Conservation (phyloP, 1,140 invertebrate species). For the Pseudomyrmex concolor region DNA sequence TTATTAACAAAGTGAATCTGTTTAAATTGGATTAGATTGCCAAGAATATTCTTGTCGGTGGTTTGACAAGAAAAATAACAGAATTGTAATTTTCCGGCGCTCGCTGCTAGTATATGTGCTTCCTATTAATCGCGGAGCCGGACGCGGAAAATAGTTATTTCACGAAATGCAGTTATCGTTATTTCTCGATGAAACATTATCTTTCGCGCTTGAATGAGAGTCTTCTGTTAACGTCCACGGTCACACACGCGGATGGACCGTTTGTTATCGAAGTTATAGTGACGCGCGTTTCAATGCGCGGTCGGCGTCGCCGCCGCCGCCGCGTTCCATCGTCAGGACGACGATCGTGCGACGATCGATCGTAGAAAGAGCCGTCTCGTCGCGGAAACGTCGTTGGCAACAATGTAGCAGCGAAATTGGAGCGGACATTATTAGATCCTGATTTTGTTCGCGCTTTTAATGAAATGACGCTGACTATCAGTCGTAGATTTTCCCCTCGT, state of each 20-base stretch:
- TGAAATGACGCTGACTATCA: slow-evolving; percentile 27
- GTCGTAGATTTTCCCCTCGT: slow-evolving; percentile 26
- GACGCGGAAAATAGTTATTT: slow-evolving; percentile 18
- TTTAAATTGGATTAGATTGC: not conserved
- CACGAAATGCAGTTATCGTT: slow-evolving; percentile 45
- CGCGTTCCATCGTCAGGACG: slow-evolving; percentile 32
- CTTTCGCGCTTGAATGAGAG: slow-evolving; percentile 52
- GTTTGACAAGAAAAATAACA: not conserved
- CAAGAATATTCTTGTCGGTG: not conserved
- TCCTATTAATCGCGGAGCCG: slow-evolving; percentile 1
- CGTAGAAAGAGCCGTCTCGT: slow-evolving; percentile 56
- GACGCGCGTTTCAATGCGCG: slow-evolving; percentile 52
- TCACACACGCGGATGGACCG: slow-evolving; percentile 48
- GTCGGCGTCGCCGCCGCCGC: slow-evolving; percentile 15
- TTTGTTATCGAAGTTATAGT: slow-evolving; percentile 54
- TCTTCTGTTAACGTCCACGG: slow-evolving; percentile 34
- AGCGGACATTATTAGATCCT: slow-evolving; percentile 54
- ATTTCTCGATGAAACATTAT: slow-evolving; percentile 53
- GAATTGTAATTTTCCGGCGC: slow-evolving; percentile 1
- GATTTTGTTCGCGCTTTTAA: slow-evolving; percentile 45
- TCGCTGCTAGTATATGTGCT: slow-evolving; percentile 1
- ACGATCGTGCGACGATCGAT: slow-evolving; percentile 40
- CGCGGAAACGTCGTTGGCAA: slow-evolving; percentile 46
- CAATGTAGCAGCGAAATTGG: slow-evolving; percentile 51
- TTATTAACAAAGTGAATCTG: slow-evolving; percentile 24